Evolutionary conservation across 2,888 invertebrate species (phyloP).

Genomic region (Agrotis segetum): DNA sequence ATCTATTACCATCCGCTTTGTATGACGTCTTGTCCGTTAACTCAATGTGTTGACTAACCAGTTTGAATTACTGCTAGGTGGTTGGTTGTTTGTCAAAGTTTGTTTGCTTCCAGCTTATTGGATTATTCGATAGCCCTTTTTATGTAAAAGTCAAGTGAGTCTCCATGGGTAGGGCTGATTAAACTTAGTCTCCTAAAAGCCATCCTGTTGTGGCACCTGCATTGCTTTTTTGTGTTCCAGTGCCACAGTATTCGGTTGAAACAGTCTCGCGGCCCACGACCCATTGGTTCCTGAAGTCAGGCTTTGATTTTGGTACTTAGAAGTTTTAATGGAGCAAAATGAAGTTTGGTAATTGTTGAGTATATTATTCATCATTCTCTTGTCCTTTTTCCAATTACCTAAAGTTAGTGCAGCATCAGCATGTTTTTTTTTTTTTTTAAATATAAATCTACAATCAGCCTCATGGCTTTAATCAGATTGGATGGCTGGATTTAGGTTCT

Average conservation of each 20-base stretch:
- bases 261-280: too few species aligned
- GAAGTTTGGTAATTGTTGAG: background rate
- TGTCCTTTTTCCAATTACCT: too few species aligned
- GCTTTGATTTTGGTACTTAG: background rate
- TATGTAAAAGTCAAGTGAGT: too few species aligned
- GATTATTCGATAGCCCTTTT: background rate
- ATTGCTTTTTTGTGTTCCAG: too few species aligned
- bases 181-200: too few species aligned
- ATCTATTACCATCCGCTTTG: conserved; percentile 44
- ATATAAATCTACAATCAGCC: too few species aligned
- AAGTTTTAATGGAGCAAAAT: background rate
- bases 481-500: too few species aligned
- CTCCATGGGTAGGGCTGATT: too few species aligned
- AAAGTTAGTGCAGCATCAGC: background rate
- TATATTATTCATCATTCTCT: background rate
- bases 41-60: conserved; percentile 17
- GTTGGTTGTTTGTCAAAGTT: background rate
- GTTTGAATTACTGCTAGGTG: conserved; percentile 20
- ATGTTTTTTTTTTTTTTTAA: too few species aligned
- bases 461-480: too few species aligned
- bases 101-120: background rate
- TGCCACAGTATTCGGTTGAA: too few species aligned
- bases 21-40: conserved; percentile 25
- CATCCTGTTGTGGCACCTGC: too few species aligned
- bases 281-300: background rate